A percentile compares a stretch with the other conserved stretches of the same genome.
Evolutionary conservation across 1,140 invertebrate species (phyloP).

Genomic region (Diorhabda carinulata): DNA sequence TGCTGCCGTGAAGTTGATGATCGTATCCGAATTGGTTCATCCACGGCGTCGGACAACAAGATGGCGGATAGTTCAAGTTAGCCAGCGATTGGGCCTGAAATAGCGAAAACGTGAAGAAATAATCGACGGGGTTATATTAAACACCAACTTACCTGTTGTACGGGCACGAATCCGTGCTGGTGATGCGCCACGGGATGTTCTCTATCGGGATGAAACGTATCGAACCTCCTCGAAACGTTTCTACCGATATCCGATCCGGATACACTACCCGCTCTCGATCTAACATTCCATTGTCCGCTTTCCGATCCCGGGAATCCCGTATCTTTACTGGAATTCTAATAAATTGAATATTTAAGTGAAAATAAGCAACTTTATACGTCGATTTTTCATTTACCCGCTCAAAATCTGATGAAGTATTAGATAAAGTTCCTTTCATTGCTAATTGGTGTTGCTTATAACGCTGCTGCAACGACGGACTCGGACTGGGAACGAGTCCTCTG

Average conservation of each 20-base stretch:
- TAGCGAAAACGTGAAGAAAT: neutral
- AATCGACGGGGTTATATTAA: neutral
- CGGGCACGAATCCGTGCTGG: constrained; percentile 43
- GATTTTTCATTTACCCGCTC: constrained; percentile 32
- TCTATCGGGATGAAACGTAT: constrained; percentile 52
- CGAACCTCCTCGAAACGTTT: constrained; percentile 37
- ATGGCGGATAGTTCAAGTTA: constrained; percentile 58
- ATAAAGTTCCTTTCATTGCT: constrained; percentile 50
- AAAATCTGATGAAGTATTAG: constrained; percentile 39
- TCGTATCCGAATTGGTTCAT: constrained; percentile 42
- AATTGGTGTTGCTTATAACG: constrained; percentile 63
- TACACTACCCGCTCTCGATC: constrained; percentile 52
- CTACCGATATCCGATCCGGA: constrained; percentile 44
- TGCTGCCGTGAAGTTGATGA: constrained; percentile 57
- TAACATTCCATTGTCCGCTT: constrained; percentile 37
- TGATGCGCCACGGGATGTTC: constrained; percentile 45
- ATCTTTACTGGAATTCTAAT: constrained; percentile 45
- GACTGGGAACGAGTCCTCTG: constrained; percentile 27
- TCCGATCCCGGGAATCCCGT: constrained; percentile 51
- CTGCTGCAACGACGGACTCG: constrained; percentile 54
- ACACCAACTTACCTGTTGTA: constrained; percentile 46
- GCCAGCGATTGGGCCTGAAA: constrained; percentile 68
- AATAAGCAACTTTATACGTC: neutral
- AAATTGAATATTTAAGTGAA: neutral
- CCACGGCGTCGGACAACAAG: constrained; percentile 51